These are phyloP conservation scores for Thera britannica DNA, from an alignment of 2,888 invertebrate species.

Conservation along the genomic window DNA sequence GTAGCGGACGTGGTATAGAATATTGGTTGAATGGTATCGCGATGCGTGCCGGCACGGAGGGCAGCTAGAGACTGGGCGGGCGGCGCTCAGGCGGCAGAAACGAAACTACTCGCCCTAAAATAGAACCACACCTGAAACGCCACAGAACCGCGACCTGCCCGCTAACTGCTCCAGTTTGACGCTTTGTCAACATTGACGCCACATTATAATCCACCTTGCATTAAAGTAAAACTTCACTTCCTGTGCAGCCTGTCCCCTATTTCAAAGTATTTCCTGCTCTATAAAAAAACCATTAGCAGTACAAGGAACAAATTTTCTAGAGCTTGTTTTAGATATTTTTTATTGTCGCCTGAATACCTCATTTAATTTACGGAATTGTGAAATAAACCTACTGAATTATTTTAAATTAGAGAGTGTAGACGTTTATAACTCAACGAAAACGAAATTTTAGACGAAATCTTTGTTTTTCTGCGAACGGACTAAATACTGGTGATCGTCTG, in stretches of 20 bases:
- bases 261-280: slow-evolving; percentile 14
- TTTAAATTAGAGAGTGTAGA: too few relatives aligned
- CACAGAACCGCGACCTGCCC: slow-evolving; percentile 66
- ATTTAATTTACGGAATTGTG: slow-evolving; percentile 32
- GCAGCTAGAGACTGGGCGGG: slow-evolving; percentile 73
- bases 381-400: slow-evolving; percentile 5
- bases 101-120: slow-evolving; percentile 66
- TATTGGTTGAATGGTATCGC: slow-evolving; percentile 24
- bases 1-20: slow-evolving; percentile 15
- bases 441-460: too few relatives aligned
- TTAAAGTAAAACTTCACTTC: slow-evolving; percentile 33
- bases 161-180: slow-evolving; percentile 62
- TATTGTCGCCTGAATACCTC: slow-evolving; percentile 38
- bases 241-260: slow-evolving; percentile 24
- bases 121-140: slow-evolving; percentile 80
- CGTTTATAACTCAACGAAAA: too few relatives aligned
- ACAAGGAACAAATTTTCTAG: slow-evolving; percentile 31
- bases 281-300: slow-evolving; percentile 27
- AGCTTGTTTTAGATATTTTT: slow-evolving; percentile 40
- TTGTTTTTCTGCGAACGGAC: too few relatives aligned
- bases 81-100: slow-evolving; percentile 60
- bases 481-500: too few relatives aligned
- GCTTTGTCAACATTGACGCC: slow-evolving; percentile 71
- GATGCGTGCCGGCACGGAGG: slow-evolving; percentile 53
- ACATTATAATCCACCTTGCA: slow-evolving; percentile 48